Percentiles rank a stretch among this genome's conserved stretches.
phyloP scores from a whole-genome alignment of 35 echinoderm and acorn worm genomes.

The Eucidaris tribuloides region DNA sequence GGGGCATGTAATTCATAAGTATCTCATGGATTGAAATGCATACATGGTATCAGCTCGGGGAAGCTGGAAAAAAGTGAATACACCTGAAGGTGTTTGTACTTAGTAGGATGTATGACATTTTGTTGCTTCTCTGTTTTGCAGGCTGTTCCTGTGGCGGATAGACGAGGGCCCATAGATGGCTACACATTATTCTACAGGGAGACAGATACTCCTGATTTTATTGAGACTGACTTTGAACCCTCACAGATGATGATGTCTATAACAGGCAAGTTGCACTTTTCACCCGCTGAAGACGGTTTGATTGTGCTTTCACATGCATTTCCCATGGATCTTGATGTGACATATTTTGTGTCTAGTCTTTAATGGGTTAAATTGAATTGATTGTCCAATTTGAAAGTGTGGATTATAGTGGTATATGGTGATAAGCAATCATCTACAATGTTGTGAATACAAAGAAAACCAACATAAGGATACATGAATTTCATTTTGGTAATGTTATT shows the following conservation, averaged over 20 bases:
- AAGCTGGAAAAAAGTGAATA: neutral
- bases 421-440: neutral
- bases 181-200: conserved; percentile 33
- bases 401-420: neutral
- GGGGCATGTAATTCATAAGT: neutral
- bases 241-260: neutral
- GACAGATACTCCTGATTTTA: neutral
- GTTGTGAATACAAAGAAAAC: neutral
- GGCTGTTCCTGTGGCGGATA: conserved; percentile 27
- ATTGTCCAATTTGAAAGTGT: neutral
- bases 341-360: too few relatives aligned
- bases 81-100: neutral
- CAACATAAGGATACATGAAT: neutral
- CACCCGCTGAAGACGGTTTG: too few relatives aligned
- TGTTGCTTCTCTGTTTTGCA: neutral
- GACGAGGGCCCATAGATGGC: conserved; percentile 61
- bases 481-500: too few relatives aligned
- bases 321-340: too few relatives aligned
- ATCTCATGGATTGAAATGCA: neutral
- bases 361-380: neutral
- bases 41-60: neutral
- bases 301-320: too few relatives aligned
- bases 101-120: neutral
- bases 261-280: neutral
- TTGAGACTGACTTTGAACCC: neutral